phyloP scores from a whole-genome alignment of 2,113 vertebrate genomes.

The Halichoeres trimaculatus region DNA sequence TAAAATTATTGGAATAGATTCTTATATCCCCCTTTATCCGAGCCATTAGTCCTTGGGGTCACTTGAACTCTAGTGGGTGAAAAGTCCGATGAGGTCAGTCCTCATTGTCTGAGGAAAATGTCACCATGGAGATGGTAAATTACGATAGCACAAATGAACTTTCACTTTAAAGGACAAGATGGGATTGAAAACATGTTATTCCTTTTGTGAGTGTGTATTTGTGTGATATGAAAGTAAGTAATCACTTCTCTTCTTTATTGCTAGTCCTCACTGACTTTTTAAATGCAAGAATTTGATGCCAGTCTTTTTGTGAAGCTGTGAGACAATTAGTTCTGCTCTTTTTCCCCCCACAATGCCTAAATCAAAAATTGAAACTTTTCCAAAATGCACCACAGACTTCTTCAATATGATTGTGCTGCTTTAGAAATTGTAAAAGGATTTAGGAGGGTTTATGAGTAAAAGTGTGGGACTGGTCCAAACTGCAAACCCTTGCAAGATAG shows the following conservation, averaged over 20 bases:
- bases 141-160: slow-evolving; percentile 73
- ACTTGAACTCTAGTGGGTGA: slow-evolving; percentile 25
- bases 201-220: slow-evolving; percentile 21
- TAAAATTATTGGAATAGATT: slow-evolving; percentile 57
- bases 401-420: slow-evolving; percentile 10
- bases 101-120: slow-evolving; percentile 70
- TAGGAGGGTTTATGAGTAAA: slow-evolving; percentile 27
- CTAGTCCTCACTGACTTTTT: slow-evolving; percentile 11
- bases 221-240: neutral
- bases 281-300: neutral
- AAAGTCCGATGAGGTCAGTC: slow-evolving; percentile 62
- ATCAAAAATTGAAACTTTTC: slow-evolving; percentile 10
- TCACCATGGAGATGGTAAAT: slow-evolving; percentile 61
- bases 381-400: neutral
- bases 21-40: slow-evolving; percentile 35
- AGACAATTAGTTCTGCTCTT: neutral
- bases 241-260: neutral
- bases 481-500: slow-evolving; percentile 51
- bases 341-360: neutral
- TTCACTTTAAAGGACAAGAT: slow-evolving; percentile 66
- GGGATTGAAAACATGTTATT: slow-evolving; percentile 57
- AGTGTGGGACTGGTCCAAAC: slow-evolving; percentile 41
- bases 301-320: neutral
- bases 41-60: slow-evolving; percentile 60
- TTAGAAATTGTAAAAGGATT: slow-evolving; percentile 25